phyloP scores from a whole-genome alignment of 2,113 vertebrate species.

The Hippocampus comes region DNA sequence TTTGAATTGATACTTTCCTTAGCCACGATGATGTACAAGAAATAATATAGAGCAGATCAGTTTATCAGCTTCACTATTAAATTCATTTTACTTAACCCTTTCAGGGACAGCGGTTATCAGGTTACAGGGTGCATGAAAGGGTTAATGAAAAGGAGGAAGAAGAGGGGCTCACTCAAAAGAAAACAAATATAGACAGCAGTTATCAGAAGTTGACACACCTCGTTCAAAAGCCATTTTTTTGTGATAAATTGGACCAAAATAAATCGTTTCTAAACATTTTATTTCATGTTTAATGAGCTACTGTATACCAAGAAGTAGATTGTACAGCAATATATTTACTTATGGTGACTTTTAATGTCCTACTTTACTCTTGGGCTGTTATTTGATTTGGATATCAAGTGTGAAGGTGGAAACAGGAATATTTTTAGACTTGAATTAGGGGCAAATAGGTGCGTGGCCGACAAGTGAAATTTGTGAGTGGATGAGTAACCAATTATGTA shows the following conservation, averaged over 20 bases:
- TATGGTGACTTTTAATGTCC: not conserved
- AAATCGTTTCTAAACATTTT: not conserved
- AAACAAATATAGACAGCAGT: not conserved
- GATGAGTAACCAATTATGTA: not conserved
- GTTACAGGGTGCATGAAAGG: no score
- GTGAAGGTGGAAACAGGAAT: not conserved
- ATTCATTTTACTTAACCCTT: no score
- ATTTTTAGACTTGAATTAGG: no score
- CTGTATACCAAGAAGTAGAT: not conserved
- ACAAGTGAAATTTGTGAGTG: not conserved
- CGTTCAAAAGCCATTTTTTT: not conserved
- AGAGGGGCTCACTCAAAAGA: no score
- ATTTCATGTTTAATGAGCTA: not conserved
- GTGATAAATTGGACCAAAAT: not conserved
- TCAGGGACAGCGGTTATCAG: no score
- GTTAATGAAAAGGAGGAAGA: not conserved
- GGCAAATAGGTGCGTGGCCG: no score
- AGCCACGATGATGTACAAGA: no score
- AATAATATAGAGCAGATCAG: no score
- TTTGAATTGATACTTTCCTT: no score
- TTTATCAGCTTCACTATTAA: no score
- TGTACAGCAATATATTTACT: not conserved
- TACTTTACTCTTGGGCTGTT: not conserved
- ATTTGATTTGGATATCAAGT: not conserved
- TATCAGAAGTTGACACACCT: no score